phyloP scores from a whole-genome alignment of 2,888 invertebrate genomes.

The Pinctada fucata region DNA sequence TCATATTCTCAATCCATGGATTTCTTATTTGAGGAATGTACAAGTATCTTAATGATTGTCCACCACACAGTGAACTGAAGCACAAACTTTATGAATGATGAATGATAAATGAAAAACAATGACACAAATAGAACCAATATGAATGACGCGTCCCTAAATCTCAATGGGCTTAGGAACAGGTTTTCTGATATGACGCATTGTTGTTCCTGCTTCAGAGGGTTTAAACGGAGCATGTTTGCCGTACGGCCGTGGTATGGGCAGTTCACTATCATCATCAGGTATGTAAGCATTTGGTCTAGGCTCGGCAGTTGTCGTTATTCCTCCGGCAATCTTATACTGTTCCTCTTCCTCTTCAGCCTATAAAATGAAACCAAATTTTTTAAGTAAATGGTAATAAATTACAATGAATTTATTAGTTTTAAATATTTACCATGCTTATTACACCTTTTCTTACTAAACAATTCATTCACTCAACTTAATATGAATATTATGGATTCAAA shows the following conservation, averaged over 20 bases:
- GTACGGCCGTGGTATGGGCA: conserved; percentile 77
- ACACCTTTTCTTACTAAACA: no score
- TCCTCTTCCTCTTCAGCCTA: conserved; percentile 74
- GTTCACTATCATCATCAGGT: conserved; percentile 75
- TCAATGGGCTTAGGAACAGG: conserved; percentile 77
- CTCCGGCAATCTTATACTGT: conserved; percentile 73
- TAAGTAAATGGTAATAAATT: not conserved
- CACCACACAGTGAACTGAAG: no score
- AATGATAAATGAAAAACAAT: no score
- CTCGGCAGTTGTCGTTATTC: conserved; percentile 75
- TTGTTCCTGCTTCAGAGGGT: conserved; percentile 74
- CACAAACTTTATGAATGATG: no score
- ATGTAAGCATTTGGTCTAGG: conserved; percentile 77
- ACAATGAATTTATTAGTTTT: no score
- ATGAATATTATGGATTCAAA: no score
- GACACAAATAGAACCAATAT: no score
- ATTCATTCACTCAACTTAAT: no score
- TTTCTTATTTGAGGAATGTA: no score
- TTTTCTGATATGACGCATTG: conserved; percentile 76
- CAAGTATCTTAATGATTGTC: no score
- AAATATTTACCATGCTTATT: no score
- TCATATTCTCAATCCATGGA: no score
- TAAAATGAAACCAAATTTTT: conserved; percentile 14
- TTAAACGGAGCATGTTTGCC: conserved; percentile 77
- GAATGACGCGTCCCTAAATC: conserved; percentile 60